Percentiles rank a stretch among this genome's conserved stretches.
Evolutionary conservation across 1,140 invertebrate genomes (phyloP).

Genomic region (Saccostrea cuccullata): DNA sequence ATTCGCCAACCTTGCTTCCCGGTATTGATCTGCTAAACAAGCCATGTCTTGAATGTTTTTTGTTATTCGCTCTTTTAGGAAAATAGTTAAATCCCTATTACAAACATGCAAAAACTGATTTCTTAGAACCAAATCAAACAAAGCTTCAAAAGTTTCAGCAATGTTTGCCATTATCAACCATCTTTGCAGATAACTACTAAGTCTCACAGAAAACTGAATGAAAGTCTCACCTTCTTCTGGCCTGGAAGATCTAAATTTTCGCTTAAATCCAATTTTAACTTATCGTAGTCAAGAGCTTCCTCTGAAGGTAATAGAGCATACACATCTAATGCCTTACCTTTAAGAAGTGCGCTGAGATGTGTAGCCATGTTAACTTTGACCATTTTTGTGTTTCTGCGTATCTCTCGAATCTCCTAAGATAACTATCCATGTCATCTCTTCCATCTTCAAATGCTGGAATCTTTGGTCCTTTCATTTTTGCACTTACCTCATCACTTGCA

Average conservation of each 20-base stretch:
- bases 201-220: too few species aligned
- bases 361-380: conserved; percentile 37
- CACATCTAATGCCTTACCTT: conserved; percentile 31
- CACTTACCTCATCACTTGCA: neutral
- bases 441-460: conserved; percentile 54
- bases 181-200: too few species aligned
- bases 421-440: conserved; percentile 45
- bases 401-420: too few species aligned
- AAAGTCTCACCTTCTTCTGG: too few species aligned
- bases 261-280: conserved; percentile 54
- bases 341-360: conserved; percentile 47
- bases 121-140: too few species aligned
- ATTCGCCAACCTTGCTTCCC: neutral
- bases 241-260: too few species aligned
- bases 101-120: too few species aligned
- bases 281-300: conserved; percentile 49
- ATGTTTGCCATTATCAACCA: too few species aligned
- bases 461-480: conserved; percentile 17
- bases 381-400: neutral
- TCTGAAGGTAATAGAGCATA: conserved; percentile 48
- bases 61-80: conserved; percentile 31
- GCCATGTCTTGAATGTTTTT: neutral
- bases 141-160: too few species aligned
- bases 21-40: neutral
- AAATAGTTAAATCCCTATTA: too few species aligned